Evolutionary conservation across 2,888 invertebrate species (phyloP).

Genomic region (Blastobasis lacticolella): DNA sequence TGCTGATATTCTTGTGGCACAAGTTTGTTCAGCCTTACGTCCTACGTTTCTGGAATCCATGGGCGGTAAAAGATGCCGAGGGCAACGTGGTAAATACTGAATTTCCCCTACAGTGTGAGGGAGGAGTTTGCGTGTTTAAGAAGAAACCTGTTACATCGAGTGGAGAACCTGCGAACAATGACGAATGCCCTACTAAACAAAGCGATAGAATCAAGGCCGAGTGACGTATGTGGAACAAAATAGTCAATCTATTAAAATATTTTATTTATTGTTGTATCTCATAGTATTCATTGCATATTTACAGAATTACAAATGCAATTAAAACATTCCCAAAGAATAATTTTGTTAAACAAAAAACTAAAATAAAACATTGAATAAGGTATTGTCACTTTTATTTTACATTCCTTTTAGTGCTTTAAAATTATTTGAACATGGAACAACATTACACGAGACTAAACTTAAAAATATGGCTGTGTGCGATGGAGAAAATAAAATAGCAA

Average conservation of each 20-base stretch:
- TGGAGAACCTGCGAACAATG: slow-evolving; percentile 1
- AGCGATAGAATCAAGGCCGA: slow-evolving; percentile 32
- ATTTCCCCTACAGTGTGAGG: slow-evolving; percentile 76
- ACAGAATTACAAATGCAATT: neutral
- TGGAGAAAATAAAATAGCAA: too few species aligned
- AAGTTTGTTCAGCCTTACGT: slow-evolving; percentile 88
- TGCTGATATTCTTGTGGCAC: slow-evolving; percentile 88
- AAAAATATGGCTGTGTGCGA: too few species aligned
- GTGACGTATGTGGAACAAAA: slow-evolving; percentile 12
- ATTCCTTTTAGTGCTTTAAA: too few species aligned
- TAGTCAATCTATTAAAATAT: neutral
- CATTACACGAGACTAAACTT: too few species aligned
- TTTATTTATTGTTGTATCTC: neutral
- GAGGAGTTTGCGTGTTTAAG: slow-evolving; percentile 65
- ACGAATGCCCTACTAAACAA: slow-evolving; percentile 6
- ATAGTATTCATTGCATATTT: neutral
- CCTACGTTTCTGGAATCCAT: slow-evolving; percentile 87
- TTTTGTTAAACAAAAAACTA: slow-evolving; percentile 5
- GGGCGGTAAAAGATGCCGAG: slow-evolving; percentile 78
- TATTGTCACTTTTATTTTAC: too few species aligned
- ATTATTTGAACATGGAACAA: too few species aligned
- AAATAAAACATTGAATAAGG: too few species aligned
- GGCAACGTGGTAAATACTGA: slow-evolving; percentile 72
- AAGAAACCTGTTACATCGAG: slow-evolving; percentile 19
- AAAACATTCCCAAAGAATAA: neutral